Percentiles rank a stretch among this genome's conserved stretches.
Evolutionary conservation across 2,888 invertebrate genomes (phyloP).

Genomic region (Sericinus montela): DNA sequence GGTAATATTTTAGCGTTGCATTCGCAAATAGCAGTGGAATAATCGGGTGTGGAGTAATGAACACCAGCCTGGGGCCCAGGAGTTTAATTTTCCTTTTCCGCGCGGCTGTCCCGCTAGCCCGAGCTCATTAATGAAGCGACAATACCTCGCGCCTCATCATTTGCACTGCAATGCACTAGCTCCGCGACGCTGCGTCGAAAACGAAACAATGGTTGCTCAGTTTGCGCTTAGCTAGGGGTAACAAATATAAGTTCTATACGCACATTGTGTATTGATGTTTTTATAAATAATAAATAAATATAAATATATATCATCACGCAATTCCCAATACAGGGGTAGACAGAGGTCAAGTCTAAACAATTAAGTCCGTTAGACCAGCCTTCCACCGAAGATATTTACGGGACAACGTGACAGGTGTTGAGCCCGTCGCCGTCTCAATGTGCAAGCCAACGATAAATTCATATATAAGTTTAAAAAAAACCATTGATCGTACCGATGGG

Average conservation of each 20-base stretch:
- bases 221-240: slow-evolving; percentile 19
- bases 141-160: slow-evolving; percentile 71
- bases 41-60: slow-evolving; percentile 71
- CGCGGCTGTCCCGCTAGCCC: slow-evolving; percentile 55
- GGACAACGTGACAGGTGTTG: too few species aligned
- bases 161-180: slow-evolving; percentile 33
- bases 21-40: slow-evolving; percentile 55
- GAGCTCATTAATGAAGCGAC: slow-evolving; percentile 70
- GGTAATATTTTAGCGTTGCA: slow-evolving; percentile 51
- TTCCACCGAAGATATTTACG: too few species aligned
- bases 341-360: too few species aligned
- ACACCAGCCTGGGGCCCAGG: slow-evolving; percentile 69
- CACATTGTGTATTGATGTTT: slow-evolving; percentile 11
- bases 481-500: too few species aligned
- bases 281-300: too few species aligned
- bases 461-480: too few species aligned
- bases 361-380: too few species aligned
- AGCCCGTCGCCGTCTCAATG: too few species aligned
- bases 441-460: too few species aligned
- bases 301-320: too few species aligned
- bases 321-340: too few species aligned
- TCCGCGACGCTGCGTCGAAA: slow-evolving; percentile 25
- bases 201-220: slow-evolving; percentile 30
- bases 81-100: slow-evolving; percentile 80
- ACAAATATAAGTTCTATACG: slow-evolving; percentile 11